A percentile compares a stretch with the other conserved stretches of the same genome.
phyloP scores from a whole-genome alignment of 1,140 invertebrate genomes.

The Drosophila kikkawai region DNA sequence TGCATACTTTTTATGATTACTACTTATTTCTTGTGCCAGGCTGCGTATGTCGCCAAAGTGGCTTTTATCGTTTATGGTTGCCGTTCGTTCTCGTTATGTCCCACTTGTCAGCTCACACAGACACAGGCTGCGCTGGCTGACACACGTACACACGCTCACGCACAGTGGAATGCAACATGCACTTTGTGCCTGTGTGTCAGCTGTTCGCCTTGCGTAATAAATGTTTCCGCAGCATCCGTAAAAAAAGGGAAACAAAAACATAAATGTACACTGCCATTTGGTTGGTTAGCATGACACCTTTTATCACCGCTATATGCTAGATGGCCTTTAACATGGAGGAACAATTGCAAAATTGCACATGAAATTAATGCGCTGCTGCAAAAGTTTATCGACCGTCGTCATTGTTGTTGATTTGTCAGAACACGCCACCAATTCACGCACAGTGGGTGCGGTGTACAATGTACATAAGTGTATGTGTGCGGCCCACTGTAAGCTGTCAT shows the following conservation, averaged over 20 bases:
- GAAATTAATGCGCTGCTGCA: constrained; percentile 24
- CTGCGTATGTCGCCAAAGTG: constrained; percentile 60
- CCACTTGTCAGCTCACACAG: constrained; percentile 56
- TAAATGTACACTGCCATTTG: constrained; percentile 10
- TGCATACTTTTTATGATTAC: constrained; percentile 49
- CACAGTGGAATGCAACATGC: constrained; percentile 46
- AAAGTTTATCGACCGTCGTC: constrained; percentile 82
- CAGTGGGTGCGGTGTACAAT: constrained; percentile 23
- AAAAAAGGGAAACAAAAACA: not conserved
- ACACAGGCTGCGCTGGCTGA: not conserved
- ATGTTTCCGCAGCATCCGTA: constrained; percentile 37
- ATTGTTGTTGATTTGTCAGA: constrained; percentile 79
- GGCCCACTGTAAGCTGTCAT: constrained; percentile 37
- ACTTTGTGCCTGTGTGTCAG: constrained; percentile 37
- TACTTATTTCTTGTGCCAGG: constrained; percentile 50
- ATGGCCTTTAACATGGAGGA: constrained; percentile 24
- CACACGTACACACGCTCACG: constrained; percentile 14
- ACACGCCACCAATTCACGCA: constrained; percentile 63
- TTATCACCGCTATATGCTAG: constrained; percentile 33
- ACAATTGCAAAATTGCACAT: constrained; percentile 74
- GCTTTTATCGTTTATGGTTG: constrained; percentile 38
- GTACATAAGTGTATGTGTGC: not conserved
- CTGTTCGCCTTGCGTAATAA: constrained; percentile 50
- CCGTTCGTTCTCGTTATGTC: constrained; percentile 39
- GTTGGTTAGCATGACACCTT: constrained; percentile 40